Percentiles rank a stretch among this genome's conserved stretches.
Conservation (phyloP, 1,140 invertebrate species). For the Bradysia coprophila region DNA sequence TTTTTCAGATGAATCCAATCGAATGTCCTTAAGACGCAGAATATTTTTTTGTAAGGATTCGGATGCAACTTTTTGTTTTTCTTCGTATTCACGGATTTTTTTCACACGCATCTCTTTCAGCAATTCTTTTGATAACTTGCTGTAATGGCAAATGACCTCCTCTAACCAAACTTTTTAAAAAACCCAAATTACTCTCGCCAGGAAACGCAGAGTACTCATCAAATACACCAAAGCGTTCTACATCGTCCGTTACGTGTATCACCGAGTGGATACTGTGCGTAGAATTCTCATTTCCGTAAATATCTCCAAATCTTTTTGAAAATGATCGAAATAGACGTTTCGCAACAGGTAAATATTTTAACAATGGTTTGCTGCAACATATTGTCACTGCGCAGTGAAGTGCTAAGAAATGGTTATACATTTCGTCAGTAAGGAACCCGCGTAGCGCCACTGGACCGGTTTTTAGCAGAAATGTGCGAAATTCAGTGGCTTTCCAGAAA, state of each 20-base stretch:
- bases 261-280: conserved; percentile 10
- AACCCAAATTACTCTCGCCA: neutral
- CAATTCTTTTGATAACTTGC: neutral
- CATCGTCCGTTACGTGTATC: conserved; percentile 9
- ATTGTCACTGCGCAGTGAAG: conserved; percentile 1
- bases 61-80: no score
- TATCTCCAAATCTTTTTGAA: conserved; percentile 5
- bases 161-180: neutral
- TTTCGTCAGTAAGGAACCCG: conserved; percentile 1
- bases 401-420: conserved; percentile 3
- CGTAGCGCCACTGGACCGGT: conserved; percentile 1
- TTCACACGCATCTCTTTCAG: no score
- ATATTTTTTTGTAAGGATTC: no score
- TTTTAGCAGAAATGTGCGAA: conserved; percentile 5
- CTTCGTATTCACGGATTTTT: no score
- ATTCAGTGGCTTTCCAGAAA: conserved; percentile 5
- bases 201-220: conserved; percentile 5
- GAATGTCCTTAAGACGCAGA: no score
- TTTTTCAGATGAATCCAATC: no score
- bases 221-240: conserved; percentile 7
- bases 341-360: conserved; percentile 3
- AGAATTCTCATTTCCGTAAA: conserved; percentile 9
- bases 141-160: neutral
- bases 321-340: conserved; percentile 6
- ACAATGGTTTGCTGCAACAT: conserved; percentile 2